phyloP scores from a whole-genome alignment of 2,888 invertebrate species.

The Trachelus stipa region DNA sequence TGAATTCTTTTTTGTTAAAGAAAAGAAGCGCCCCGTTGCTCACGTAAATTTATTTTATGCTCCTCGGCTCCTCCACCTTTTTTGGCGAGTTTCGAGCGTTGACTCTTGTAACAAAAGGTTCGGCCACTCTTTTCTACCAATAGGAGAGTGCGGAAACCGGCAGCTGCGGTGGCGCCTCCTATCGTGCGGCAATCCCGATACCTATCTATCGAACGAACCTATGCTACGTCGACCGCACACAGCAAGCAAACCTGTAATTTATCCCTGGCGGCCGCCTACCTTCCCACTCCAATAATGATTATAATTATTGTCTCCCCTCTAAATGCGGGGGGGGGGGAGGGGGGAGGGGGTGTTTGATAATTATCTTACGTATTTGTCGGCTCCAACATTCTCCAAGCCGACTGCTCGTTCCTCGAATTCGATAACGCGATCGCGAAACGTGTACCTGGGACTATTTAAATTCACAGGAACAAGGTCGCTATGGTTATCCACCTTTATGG shows the following conservation, averaged over 20 bases:
- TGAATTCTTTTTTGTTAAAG: neutral
- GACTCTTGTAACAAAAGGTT: neutral
- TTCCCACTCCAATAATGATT: constrained; percentile 62
- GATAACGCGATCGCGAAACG: constrained; percentile 4
- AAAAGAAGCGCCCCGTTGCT: neutral
- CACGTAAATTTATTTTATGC: neutral
- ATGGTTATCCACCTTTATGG: neutral
- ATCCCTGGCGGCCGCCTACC: constrained; percentile 58
- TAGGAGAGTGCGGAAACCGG: constrained; percentile 54
- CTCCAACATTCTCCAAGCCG: constrained; percentile 19
- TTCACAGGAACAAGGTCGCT: neutral
- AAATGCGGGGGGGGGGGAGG: constrained; percentile 46
- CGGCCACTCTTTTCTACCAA: constrained; percentile 21
- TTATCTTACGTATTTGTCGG: constrained; percentile 55
- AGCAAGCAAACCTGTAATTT: constrained; percentile 62
- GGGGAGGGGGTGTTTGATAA: constrained; percentile 54
- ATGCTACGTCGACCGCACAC: constrained; percentile 57
- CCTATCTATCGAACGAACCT: constrained; percentile 62
- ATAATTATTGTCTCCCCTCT: constrained; percentile 63
- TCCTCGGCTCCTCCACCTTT: neutral
- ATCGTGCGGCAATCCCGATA: constrained; percentile 54
- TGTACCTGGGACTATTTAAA: neutral
- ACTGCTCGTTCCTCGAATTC: constrained; percentile 7
- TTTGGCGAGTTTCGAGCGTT: neutral
- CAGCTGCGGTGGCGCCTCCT: constrained; percentile 56